Base-by-base conservation (phyloP, 2,113 vertebrate genomes). In the Ammodytes dubius region DNA sequence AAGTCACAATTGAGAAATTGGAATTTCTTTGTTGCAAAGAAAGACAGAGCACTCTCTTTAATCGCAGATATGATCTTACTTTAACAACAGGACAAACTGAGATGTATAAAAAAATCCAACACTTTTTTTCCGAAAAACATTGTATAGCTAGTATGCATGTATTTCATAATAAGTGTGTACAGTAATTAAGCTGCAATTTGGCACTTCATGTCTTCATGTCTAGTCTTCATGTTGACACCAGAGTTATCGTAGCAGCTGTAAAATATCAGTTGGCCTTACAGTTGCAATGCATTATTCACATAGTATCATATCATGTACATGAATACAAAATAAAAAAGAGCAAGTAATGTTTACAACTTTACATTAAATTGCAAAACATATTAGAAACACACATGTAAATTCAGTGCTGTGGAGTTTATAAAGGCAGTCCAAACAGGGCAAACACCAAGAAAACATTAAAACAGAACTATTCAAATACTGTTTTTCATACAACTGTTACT, bases 401-500 rank as follows among this genome's bases (percentile, higher is more conserved):
- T 19, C 43, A 65, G 13, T 17, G n/a, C 58, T 74, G 43, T 63
- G 13, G 35, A 54, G 42, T 57, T 54, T 37, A 37, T 11, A 45
- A 79, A 70, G 39, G 8, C 63, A 70, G 39, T 35, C 27, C 0
- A 56, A 57, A 56, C 4, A 0, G 49, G 10, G 7, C 53, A 47
- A 10, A 80, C 50, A 50, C 60, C 2, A 61, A 15, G 17, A 49
- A 65, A 57, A 67, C 35, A 57, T 42, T 45, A 17, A 75, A 74
- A 75, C 43, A 74, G 40, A 91, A 45, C 15, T 14, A 70, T 60
- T 14, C 4, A 90, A 90, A 89, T 90, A 86, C 86, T 90, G 82
- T 50, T 82, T n/a, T 69, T 79, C 12, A 1, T 69, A 61, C 6
- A 74, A 63, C 58, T 11, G 27, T 63, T 79, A 67, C 15, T 19